phyloP scores from a whole-genome alignment of 2,113 vertebrate genomes.

The Ctenomys sociabilis region DNA sequence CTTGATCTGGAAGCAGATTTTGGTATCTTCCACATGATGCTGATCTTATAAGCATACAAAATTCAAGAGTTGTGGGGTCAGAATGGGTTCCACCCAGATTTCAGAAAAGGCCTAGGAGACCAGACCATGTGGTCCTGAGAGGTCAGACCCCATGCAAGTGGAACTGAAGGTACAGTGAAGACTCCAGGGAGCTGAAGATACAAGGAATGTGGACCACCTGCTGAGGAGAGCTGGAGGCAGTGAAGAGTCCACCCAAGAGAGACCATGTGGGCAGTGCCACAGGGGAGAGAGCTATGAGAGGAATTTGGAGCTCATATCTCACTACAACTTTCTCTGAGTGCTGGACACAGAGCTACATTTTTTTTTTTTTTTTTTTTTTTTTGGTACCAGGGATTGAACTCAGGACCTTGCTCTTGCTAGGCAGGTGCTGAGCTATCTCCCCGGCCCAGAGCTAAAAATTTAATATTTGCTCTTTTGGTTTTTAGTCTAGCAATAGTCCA shows the following conservation, averaged over 20 bases:
- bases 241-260: neutral
- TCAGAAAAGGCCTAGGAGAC: neutral
- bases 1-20: neutral
- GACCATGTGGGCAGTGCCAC: neutral
- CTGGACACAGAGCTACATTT: neutral
- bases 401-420: too few species aligned
- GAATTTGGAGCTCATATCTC: neutral
- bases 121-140: neutral
- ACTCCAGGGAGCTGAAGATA: neutral
- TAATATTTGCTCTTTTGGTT: neutral
- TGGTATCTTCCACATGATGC: neutral
- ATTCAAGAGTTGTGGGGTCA: neutral
- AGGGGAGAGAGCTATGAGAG: neutral
- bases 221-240: neutral
- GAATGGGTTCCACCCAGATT: neutral
- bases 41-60: neutral
- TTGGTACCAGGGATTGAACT: too few species aligned
- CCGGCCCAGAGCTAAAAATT: neutral
- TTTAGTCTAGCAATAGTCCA: neutral
- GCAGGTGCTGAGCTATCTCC: too few species aligned
- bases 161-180: neutral
- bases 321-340: neutral
- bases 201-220: neutral
- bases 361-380: too few species aligned
- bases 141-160: neutral